Evolutionary conservation across 2,113 vertebrate genomes (phyloP), one percentile per base, ranked within the genome.

Genomic region (Catharus bicknelli): DNA sequence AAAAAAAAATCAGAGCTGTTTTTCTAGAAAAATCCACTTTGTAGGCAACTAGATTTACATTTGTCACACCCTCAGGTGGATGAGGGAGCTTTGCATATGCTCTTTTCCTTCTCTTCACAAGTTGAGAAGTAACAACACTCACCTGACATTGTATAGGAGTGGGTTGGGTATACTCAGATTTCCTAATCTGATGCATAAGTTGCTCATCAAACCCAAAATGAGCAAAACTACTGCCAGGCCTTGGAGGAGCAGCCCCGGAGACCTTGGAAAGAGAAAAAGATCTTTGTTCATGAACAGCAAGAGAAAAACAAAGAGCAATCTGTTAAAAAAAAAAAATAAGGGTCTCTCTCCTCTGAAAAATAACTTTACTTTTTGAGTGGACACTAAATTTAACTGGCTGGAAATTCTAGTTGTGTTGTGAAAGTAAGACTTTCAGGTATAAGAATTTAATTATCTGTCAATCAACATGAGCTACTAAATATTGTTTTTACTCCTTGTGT

Each of bases 111-210:
- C 38, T 10, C 7, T 57, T 75, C 7, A n/a, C 16, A 47, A 29
- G 25, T 38, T 68, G 25, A 75, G 38, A 81, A 78, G 68, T 7
- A 76, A 36, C 66, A 92, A 12, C 36, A 82, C 95, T 96, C 95
- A 99, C 99, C 98, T 99, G 99, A 90, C 99, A 99, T 64, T 99
- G 99, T 93, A 99, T 99, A 34, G 99, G 99, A 32, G 99, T 99
- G 43, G 99, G 99, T 74, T 99, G 99, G n/a, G 99, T 99, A 93
- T 99, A 99, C 87, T 99, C 99, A 1, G 99, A 99, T 97, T 99
- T 99, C 96, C 99, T 98, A 91, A 99, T 99, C 88, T 99, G 98
- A 95, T 99, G 98, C 99, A 99, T 99, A 54, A 99, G 98, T 94
- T 99, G 99, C 93, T 99, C 99, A 93, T 99, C 99, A 92, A 99